These are phyloP conservation scores for Heterochromis multidens DNA, from an alignment of 2,113 vertebrate species.

Conservation along the genomic window DNA sequence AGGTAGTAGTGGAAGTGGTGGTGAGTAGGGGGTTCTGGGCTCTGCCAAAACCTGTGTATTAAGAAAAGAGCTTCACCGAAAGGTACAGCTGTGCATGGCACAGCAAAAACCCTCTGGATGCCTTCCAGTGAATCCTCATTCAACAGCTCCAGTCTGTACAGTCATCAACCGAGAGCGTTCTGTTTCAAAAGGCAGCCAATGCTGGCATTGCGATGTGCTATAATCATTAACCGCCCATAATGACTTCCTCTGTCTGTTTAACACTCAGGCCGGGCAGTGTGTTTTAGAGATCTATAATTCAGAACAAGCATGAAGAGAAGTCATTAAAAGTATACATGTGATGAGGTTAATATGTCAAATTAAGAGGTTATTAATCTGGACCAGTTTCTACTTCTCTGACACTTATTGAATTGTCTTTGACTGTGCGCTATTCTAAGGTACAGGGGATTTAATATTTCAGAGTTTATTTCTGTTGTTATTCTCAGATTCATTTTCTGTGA, in stretches of 20 bases:
- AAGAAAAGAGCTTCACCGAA: constrained; percentile 8
- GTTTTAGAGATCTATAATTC: neutral
- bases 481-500: constrained; percentile 9
- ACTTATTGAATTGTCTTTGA: neutral
- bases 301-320: neutral
- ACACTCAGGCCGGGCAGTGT: neutral
- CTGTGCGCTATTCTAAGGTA: neutral
- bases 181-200: constrained; percentile 21
- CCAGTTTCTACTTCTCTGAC: neutral
- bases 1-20: neutral
- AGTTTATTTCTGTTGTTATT: constrained; percentile 37
- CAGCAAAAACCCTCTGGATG: constrained; percentile 28
- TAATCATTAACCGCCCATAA: constrained; percentile 16
- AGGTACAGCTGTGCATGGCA: constrained; percentile 31
- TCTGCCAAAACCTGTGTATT: constrained; percentile 18
- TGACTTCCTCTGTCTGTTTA: constrained; percentile 9
- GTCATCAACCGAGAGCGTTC: constrained; percentile 13
- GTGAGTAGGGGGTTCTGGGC: neutral
- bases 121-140: constrained; percentile 32
- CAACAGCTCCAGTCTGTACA: constrained; percentile 1
- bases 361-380: neutral
- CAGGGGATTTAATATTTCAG: constrained; percentile 35
- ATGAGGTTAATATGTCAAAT: neutral
- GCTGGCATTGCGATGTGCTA: constrained; percentile 8
- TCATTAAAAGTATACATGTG: neutral